Conservation (phyloP, 2,113 vertebrate genomes). For the Pelvicachromis taeniatus region DNA sequence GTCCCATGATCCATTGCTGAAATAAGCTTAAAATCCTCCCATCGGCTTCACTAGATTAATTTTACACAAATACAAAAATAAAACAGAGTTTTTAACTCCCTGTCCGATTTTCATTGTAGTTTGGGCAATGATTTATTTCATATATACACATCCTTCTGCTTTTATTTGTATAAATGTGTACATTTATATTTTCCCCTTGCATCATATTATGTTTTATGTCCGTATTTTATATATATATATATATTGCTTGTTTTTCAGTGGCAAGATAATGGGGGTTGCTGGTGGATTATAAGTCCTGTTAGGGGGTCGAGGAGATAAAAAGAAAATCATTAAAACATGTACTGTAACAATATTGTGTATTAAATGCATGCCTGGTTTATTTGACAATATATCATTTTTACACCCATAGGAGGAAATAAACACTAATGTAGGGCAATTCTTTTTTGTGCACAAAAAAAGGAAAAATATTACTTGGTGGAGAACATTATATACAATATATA, state of each 20-base stretch:
- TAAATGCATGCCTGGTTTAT: constrained; percentile 2
- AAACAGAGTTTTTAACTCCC: neutral
- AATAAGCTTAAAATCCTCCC: constrained; percentile 45
- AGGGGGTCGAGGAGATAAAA: constrained; percentile 1
- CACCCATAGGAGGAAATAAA: neutral
- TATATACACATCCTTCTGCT: neutral
- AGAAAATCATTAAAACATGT: constrained; percentile 2
- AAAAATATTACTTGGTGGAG: neutral
- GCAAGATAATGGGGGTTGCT: neutral
- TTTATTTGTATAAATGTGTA: neutral
- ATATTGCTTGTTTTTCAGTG: neutral
- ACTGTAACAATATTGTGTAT: neutral
- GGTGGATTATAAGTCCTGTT: neutral
- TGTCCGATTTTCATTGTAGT: neutral
- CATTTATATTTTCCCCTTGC: neutral
- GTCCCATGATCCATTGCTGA: constrained; percentile 42
- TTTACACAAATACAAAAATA: constrained; percentile 32
- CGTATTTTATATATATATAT: neutral
- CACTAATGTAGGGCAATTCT: neutral
- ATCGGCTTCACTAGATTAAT: constrained; percentile 29
- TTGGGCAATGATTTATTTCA: neutral
- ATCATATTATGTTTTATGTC: neutral
- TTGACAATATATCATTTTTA: constrained; percentile 1
- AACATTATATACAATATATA: neutral
- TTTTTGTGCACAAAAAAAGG: neutral